phyloP scores from a whole-genome alignment of 2,113 vertebrate genomes.

The Paracanthobrama guichenoti region DNA sequence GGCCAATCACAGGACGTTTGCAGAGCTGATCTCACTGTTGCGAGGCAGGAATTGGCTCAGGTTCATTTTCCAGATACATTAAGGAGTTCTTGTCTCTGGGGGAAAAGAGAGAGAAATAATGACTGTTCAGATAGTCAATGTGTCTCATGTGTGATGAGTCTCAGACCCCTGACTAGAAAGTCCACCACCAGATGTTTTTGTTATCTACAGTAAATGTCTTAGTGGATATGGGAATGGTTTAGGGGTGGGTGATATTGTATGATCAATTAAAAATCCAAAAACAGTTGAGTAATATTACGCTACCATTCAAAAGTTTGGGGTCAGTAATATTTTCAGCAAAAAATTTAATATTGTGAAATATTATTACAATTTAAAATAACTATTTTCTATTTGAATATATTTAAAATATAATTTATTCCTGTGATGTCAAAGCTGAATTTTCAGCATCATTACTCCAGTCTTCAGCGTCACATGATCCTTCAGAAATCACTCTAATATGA shows the following conservation, averaged over 20 bases:
- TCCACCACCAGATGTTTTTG: background rate
- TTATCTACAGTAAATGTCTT: background rate
- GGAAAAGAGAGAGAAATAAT: slow-evolving; percentile 13
- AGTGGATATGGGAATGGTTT: no score
- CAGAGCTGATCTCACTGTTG: slow-evolving; percentile 46
- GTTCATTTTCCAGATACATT: slow-evolving; percentile 31
- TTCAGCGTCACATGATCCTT: background rate
- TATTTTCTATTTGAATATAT: background rate
- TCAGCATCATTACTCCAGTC: background rate
- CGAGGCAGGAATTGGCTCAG: slow-evolving; percentile 51
- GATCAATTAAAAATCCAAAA: background rate
- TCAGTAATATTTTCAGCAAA: no score
- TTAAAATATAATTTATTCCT: background rate
- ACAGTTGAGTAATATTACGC: background rate
- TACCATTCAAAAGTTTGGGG: background rate
- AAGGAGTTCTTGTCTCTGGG: slow-evolving; percentile 3
- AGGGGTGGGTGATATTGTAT: background rate
- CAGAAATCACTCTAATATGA: no score
- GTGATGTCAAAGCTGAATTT: background rate
- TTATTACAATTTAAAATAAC: background rate
- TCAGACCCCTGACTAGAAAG: background rate
- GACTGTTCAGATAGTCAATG: background rate
- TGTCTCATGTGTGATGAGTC: slow-evolving; percentile 1
- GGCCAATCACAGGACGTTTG: slow-evolving; percentile 39
- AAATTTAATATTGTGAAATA: background rate